phyloP scores from a whole-genome alignment of 1,140 invertebrate genomes.

The Octopus sinensis region DNA sequence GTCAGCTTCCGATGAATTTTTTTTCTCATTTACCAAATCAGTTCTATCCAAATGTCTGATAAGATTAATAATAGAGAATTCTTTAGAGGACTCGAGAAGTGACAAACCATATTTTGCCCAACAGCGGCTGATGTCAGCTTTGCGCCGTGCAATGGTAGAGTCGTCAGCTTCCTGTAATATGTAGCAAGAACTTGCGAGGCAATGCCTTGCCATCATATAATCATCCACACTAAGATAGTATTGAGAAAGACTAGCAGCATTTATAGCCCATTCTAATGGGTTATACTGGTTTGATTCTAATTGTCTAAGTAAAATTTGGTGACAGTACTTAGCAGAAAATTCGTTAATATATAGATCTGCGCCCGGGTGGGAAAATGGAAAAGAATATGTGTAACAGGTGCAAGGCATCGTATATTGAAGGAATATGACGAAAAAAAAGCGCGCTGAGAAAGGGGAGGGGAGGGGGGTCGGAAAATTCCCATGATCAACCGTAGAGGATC shows the following conservation, averaged over 20 bases:
- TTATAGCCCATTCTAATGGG: constrained; percentile 83
- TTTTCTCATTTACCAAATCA: constrained; percentile 8
- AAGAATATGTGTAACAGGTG: too few relatives aligned
- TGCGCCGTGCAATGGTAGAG: constrained; percentile 67
- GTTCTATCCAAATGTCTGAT: constrained; percentile 13
- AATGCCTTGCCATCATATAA: constrained; percentile 75
- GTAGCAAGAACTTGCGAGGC: constrained; percentile 64
- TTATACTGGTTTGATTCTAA: constrained; percentile 71
- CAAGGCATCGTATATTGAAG: too few relatives aligned
- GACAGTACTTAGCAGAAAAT: constrained; percentile 79
- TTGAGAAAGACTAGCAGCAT: constrained; percentile 85
- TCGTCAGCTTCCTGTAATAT: constrained; percentile 43
- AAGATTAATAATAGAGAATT: constrained; percentile 61
- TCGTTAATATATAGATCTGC: too few relatives aligned
- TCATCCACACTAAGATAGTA: constrained; percentile 65
- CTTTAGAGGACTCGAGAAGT: constrained; percentile 71
- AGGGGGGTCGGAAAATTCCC: too few relatives aligned
- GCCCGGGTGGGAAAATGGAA: too few relatives aligned
- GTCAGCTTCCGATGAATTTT: neutral
- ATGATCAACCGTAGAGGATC: too few relatives aligned
- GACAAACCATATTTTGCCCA: constrained; percentile 85
- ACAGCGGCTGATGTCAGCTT: constrained; percentile 80
- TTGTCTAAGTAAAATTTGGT: constrained; percentile 78
- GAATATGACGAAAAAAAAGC: too few relatives aligned
- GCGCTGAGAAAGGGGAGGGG: too few relatives aligned